Evolutionary conservation across 2,888 invertebrate genomes (phyloP).

Genomic region (Cordilura impudica): DNA sequence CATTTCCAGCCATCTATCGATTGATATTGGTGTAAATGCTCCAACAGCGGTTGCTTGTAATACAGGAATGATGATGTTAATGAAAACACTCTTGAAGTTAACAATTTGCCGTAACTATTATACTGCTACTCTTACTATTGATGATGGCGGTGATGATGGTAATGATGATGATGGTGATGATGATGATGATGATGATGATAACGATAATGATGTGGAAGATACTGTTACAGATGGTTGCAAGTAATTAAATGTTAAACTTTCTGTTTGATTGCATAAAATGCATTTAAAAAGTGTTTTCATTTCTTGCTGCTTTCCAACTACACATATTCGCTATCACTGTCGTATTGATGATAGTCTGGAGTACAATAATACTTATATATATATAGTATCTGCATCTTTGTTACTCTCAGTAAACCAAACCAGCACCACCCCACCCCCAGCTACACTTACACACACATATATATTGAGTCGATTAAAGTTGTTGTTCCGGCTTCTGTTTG

Average conservation of each 20-base stretch:
- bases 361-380: neutral
- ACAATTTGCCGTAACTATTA: conserved; percentile 9
- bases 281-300: conserved; percentile 26
- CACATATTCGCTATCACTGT: neutral
- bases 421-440: neutral
- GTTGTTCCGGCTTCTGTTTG: neutral
- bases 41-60: conserved; percentile 7
- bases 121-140: conserved; percentile 18
- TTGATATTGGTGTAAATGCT: conserved; percentile 47
- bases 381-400: neutral
- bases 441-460: neutral
- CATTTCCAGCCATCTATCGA: conserved; percentile 16
- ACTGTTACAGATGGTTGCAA: conserved; percentile 26
- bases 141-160: neutral
- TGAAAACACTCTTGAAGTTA: neutral
- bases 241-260: conserved; percentile 50
- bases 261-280: conserved; percentile 20
- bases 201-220: conserved; percentile 27
- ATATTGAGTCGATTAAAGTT: neutral
- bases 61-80: conserved; percentile 26
- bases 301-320: conserved; percentile 30
- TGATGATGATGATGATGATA: conserved; percentile 40
- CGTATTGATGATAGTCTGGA: neutral
- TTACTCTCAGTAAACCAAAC: too few species aligned
- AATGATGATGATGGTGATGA: neutral